Evolutionary conservation across 2,113 vertebrate species (phyloP).

Genomic region (Heterotis niloticus): DNA sequence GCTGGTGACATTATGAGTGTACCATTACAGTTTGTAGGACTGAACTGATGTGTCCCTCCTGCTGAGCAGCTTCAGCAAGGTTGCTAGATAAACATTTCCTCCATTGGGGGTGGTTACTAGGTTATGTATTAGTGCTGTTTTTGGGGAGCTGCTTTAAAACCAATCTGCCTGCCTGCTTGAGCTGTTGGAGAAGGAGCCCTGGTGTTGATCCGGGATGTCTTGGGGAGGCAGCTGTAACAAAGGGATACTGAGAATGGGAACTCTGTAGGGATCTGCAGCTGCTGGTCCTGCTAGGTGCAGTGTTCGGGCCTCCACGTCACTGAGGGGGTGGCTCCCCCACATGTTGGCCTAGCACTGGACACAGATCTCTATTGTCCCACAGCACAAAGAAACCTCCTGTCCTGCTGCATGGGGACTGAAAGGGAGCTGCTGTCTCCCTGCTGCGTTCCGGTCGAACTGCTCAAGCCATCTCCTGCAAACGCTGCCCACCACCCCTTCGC

Average conservation of each 20-base stretch:
- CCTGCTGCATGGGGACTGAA: background rate
- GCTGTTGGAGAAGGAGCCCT: no score
- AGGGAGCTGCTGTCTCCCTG: background rate
- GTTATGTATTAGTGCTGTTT: no score
- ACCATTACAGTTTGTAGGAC: no score
- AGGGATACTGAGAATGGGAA: slow-evolving; percentile 13
- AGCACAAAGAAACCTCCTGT: slow-evolving; percentile 26
- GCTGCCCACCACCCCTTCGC: background rate
- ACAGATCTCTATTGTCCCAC: slow-evolving; percentile 26
- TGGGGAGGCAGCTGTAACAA: background rate
- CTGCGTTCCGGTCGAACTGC: background rate
- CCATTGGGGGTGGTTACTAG: no score
- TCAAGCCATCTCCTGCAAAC: background rate
- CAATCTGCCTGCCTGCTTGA: no score
- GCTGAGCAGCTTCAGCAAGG: no score
- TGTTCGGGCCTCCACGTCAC: background rate
- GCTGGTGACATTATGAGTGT: no score
- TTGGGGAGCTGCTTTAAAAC: no score
- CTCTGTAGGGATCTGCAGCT: slow-evolving; percentile 19
- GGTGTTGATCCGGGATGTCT: no score
- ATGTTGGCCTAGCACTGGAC: background rate
- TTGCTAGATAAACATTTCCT: no score
- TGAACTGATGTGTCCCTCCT: no score
- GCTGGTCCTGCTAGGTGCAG: background rate
- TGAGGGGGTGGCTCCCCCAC: background rate